phyloP scores from a whole-genome alignment of 2,113 vertebrate genomes.

The Tenebrosternarchus preto region DNA sequence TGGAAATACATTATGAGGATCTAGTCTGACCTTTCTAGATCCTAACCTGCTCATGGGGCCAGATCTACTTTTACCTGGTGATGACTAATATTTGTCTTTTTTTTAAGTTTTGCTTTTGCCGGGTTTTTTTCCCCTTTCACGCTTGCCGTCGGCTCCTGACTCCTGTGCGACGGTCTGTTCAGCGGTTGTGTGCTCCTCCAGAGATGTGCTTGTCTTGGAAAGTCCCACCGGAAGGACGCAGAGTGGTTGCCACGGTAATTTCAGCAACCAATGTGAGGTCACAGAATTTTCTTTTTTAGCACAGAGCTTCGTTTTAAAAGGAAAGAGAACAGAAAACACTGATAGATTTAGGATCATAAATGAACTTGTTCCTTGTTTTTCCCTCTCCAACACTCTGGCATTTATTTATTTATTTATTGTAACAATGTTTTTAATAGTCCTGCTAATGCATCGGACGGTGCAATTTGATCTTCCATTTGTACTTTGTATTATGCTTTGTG shows the following conservation, averaged over 20 bases:
- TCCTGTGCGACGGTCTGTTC: too few relatives aligned
- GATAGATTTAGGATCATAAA: not conserved
- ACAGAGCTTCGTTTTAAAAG: not conserved
- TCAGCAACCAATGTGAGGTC: constrained; percentile 7
- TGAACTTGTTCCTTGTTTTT: not conserved
- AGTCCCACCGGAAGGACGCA: not conserved
- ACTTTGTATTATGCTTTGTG: constrained; percentile 23
- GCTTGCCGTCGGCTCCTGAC: too few relatives aligned
- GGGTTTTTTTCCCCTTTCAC: too few relatives aligned
- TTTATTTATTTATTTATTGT: not conserved
- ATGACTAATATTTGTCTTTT: constrained; percentile 76
- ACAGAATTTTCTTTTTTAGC: not conserved
- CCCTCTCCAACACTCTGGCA: not conserved
- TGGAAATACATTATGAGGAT: constrained; percentile 7
- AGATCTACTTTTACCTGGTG: constrained; percentile 69
- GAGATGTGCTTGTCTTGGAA: not conserved
- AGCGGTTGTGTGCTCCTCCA: too few relatives aligned
- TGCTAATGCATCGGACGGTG: not conserved
- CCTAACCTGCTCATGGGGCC: not conserved
- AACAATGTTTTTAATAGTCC: not conserved
- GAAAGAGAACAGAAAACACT: not conserved
- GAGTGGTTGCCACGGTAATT: not conserved
- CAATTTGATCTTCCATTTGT: constrained; percentile 19
- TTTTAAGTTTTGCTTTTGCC: constrained; percentile 50
- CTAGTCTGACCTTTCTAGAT: constrained; percentile 39